Conservation (phyloP, 2,797 vertebrate genomes). For the Varecia variegata region DNA sequence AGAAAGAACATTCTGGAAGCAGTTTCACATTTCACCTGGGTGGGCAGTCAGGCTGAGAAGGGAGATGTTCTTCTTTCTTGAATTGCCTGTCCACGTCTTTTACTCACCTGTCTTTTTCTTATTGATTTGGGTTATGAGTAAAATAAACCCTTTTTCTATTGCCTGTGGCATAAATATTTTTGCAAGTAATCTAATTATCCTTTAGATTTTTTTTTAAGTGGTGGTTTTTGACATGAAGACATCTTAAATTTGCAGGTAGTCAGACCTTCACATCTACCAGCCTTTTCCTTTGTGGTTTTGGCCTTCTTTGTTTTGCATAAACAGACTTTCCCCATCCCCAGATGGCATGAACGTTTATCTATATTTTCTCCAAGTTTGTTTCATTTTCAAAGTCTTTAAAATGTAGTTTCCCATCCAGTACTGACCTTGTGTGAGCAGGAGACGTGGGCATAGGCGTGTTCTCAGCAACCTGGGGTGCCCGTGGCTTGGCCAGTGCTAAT, state of each 20-base stretch:
- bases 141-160: constrained; percentile 13
- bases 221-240: constrained; percentile 32
- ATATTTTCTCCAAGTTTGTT: neutral
- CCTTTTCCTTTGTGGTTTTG: constrained; percentile 58
- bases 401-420: neutral
- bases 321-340: neutral
- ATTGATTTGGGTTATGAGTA: neutral
- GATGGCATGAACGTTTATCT: neutral
- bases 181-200: constrained; percentile 12
- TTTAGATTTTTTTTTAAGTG: constrained; percentile 48
- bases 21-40: neutral
- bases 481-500: neutral
- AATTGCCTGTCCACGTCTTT: neutral
- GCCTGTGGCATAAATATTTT: neutral
- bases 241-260: constrained; percentile 44
- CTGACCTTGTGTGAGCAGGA: neutral
- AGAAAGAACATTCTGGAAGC: neutral
- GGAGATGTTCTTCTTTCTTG: neutral
- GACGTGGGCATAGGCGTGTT: neutral
- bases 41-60: neutral
- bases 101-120: neutral
- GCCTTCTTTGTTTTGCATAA: constrained; percentile 2
- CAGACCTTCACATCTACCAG: constrained; percentile 32
- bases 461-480: neutral
- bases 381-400: constrained; percentile 21